Conservation (phyloP, 2,888 invertebrate genomes). For the Andrena camellia region DNA sequence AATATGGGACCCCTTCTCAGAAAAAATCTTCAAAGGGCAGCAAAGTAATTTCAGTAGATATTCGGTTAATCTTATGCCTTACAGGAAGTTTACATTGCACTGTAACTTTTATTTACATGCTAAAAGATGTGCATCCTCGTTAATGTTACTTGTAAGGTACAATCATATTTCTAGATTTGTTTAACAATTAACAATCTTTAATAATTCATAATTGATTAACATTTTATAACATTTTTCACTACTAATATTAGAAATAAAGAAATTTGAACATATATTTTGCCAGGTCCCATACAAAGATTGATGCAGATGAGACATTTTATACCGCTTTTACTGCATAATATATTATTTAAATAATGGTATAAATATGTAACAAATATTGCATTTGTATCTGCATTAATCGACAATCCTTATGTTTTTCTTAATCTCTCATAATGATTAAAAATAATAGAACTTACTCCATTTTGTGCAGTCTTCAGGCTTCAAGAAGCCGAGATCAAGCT, state of each 20-base stretch:
- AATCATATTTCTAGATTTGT: slow-evolving; percentile 55
- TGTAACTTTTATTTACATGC: slow-evolving; percentile 64
- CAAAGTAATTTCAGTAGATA: slow-evolving; percentile 81
- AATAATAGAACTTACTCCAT: slow-evolving; percentile 45
- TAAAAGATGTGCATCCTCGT: slow-evolving; percentile 57
- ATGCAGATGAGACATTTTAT: slow-evolving; percentile 60
- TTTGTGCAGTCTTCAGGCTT: slow-evolving; percentile 83
- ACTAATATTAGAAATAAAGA: slow-evolving; percentile 65
- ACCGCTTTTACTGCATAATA: slow-evolving; percentile 6
- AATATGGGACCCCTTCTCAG: slow-evolving; percentile 80
- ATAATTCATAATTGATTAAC: slow-evolving; percentile 56
- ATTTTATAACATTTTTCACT: slow-evolving; percentile 46
- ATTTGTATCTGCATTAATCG: slow-evolving; percentile 66
- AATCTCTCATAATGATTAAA: slow-evolving; percentile 31
- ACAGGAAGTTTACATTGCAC: slow-evolving; percentile 58
- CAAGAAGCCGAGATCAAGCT: slow-evolving; percentile 86
- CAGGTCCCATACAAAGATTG: slow-evolving; percentile 70
- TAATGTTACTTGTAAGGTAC: slow-evolving; percentile 66
- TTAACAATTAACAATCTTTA: slow-evolving; percentile 58
- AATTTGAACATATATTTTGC: slow-evolving; percentile 45
- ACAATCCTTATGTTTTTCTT: slow-evolving; percentile 41
- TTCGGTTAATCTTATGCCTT: slow-evolving; percentile 70
- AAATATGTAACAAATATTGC: slow-evolving; percentile 10
- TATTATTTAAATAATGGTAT: slow-evolving; percentile 6
- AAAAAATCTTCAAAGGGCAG: slow-evolving; percentile 83